Percentiles rank a stretch among this genome's conserved stretches.
Conservation (phyloP, 2,797 vertebrate species). For the Macropus fuliginosus region DNA sequence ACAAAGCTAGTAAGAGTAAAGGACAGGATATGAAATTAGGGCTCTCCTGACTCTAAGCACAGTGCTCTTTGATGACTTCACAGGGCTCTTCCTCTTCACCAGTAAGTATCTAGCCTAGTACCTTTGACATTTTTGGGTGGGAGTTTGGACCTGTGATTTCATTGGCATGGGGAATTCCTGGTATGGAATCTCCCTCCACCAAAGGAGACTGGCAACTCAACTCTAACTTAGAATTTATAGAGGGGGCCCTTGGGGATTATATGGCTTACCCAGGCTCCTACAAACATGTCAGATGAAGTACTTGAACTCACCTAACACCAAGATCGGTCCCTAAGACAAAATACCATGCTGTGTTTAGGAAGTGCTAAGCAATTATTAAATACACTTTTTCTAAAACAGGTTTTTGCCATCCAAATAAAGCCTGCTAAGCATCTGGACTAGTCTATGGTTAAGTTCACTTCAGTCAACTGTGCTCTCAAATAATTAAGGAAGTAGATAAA, state of each 20-base stretch:
- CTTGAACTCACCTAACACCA: no score
- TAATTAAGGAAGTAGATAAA: not conserved
- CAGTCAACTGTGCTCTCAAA: conserved; percentile 2
- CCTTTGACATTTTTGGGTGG: not conserved
- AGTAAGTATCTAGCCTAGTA: not conserved
- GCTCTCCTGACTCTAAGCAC: not conserved
- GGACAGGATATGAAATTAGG: not conserved
- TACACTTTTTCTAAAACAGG: conserved; percentile 32
- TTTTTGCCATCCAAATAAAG: conserved; percentile 2
- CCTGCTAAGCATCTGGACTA: not conserved
- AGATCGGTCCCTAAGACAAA: no score
- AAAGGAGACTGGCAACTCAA: no score
- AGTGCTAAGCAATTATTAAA: not conserved
- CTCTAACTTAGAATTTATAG: no score
- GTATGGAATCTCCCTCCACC: no score
- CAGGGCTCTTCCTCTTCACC: not conserved
- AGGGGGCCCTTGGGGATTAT: no score
- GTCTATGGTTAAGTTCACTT: conserved; percentile 1
- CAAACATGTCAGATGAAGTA: not conserved
- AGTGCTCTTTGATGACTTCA: not conserved
- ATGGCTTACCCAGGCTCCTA: not conserved
- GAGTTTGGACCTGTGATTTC: not conserved
- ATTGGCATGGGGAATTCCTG: no score
- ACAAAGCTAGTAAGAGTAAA: not conserved
- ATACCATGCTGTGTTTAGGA: no score